Evolutionary conservation across 2,888 invertebrate genomes (phyloP), one percentile per base, ranked within the genome.

Genomic region (Perizoma affinitatum): DNA sequence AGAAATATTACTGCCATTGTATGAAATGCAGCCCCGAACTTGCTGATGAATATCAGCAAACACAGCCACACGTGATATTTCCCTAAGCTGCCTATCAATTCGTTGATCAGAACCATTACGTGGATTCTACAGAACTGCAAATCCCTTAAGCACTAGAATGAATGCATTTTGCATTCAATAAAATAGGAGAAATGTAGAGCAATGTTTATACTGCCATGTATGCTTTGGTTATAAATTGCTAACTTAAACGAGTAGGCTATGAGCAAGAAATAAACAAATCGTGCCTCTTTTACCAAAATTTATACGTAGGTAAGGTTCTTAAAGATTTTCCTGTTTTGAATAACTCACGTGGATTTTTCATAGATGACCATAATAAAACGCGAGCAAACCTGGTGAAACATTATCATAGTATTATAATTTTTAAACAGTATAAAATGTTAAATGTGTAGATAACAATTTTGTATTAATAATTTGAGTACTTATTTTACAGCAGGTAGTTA

Each of bases 1-100:
- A 93, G 72, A 73, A 93, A 93, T 70, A 93, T 88, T 33, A 93
- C 91, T 4, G 90, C 90, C 83, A 93, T 86, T 72, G 91, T 92
- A 71, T 92, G 90, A 74, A 92, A 90, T 6, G 92, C 93, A n/a
- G 90, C 86, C 0, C 92, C 90, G 52, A 93, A 87, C 75, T 93
- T 92, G 66, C 87, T 86, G 6, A 84, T 49, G 54, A 90, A 88
- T 64, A 93, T 72, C 33, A 89, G 76, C 50, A 88, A 69, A 71
- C 90, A 89, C 45, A 93, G 72, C 64, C 80, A 81, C 10, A 93
- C 68, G 67, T 93, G 93, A 76, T 93, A 94, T 79, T 82, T 90
- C 6, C 93, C 93, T 64, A 93, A 90, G 43, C 82, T 77, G 35
- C 93, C 93, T 52, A 93, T 87, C 11, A 90, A 74, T 56, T 82